phyloP scores from a whole-genome alignment of 2,888 invertebrate species.

The Alentia gelatinosa region DNA sequence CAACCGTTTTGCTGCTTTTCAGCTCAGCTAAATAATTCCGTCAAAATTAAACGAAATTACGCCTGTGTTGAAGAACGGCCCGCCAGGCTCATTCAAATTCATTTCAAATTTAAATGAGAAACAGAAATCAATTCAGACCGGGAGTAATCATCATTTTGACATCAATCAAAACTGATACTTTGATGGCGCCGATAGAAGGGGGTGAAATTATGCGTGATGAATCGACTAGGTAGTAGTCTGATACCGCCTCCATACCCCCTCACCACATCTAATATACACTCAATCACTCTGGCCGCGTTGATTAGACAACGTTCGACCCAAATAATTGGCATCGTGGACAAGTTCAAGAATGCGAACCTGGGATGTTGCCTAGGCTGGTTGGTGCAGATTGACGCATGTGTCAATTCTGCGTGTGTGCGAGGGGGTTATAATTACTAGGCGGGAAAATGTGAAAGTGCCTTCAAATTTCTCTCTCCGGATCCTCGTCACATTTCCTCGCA shows the following conservation, averaged over 20 bases:
- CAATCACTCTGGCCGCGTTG: background rate
- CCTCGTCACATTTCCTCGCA: background rate
- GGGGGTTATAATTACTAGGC: background rate
- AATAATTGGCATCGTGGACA: background rate
- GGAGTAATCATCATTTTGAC: background rate
- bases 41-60: conserved; percentile 18
- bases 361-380: too few relatives aligned
- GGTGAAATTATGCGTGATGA: background rate
- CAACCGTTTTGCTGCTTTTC: background rate
- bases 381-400: background rate
- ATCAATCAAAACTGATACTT: conserved; percentile 9
- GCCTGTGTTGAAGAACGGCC: background rate
- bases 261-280: background rate
- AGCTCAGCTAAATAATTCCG: background rate
- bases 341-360: background rate
- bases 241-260: background rate
- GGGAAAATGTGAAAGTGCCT: background rate
- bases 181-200: background rate
- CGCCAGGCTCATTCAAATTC: conserved; percentile 12
- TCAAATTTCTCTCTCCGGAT: conserved; percentile 12
- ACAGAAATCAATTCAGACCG: background rate
- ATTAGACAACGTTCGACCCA: background rate
- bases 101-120: background rate
- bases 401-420: background rate
- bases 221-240: background rate